Evolutionary conservation across 1,140 invertebrate genomes (phyloP), one percentile per base, ranked within the genome.

Genomic region (Myzus persicae): DNA sequence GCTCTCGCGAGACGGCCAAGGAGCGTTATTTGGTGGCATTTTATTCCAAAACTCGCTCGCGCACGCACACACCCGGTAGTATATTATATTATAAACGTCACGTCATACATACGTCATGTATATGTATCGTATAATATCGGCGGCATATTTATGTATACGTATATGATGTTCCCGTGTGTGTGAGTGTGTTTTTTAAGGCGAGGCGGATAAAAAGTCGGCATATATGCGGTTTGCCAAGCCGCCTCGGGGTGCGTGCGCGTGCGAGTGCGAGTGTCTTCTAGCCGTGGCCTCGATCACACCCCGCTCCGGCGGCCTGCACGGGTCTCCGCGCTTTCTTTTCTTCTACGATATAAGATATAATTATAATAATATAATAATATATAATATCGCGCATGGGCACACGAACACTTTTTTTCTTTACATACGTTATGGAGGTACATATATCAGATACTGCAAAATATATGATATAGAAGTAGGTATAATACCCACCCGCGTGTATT

Each of bases 281-380:
- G 59, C 31, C n/a, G 42, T 92, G 91, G 91, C 91, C 91, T 92
- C 91, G 67, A 92, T 92, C 91, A 82, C 91, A 92, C 90, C 59
- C 90, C 90, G 67, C 67, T 54, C 88, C 88, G 88, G 11, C 84
- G 40, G 40, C 84, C 26, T 44, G 59, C 38, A 31, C n/a, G 36
- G 46, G 88, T 89, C 36, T 89, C 46, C 22, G 18, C 88, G 76
- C 91, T 92, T 92, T 92, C 91, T 91, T 91, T 91, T 91, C 90
- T 91, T 76, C 59, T 91, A 81, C 38, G 38, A n/a, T 24, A 59
- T 8, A 36, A 40, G n/a, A 82, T 82, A 82, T 82, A 38, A 82
- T 40, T 82, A 82, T 82, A 82, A 82, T 82, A 82, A 67, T 67
- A 67, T 67, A 59, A 59, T 59, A n/a, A 42, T 26, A 85, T 42